Conservation (phyloP, 2,113 vertebrate species). For the Amblyornis subalaris region DNA sequence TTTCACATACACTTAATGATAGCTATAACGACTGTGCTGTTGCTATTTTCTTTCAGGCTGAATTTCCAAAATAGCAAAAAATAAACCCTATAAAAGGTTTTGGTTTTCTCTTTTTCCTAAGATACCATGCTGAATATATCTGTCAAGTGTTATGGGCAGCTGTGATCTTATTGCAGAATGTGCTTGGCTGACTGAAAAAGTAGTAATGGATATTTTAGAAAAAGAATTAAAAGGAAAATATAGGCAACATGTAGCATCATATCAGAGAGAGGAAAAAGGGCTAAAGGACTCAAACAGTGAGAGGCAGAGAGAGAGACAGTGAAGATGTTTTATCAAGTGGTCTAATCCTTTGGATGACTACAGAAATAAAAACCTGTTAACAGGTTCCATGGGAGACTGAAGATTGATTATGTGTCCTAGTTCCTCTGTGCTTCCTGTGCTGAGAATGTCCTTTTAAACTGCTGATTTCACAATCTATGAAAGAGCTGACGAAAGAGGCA, state of each 20-base stretch:
- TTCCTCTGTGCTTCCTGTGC: background rate
- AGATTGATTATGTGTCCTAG: slow-evolving; percentile 45
- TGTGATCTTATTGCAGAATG: background rate
- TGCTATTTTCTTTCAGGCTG: background rate
- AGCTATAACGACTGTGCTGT: background rate
- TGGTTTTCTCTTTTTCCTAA: background rate
- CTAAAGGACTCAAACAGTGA: background rate
- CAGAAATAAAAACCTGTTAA: slow-evolving; percentile 27
- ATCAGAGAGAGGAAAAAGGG: background rate
- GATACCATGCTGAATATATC: background rate
- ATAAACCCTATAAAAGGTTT: background rate
- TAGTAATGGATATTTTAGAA: background rate
- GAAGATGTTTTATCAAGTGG: background rate
- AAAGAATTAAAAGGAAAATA: background rate
- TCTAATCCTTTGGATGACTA: background rate
- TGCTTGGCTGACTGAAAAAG: background rate
- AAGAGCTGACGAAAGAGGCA: background rate
- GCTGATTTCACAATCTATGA: slow-evolving; percentile 12
- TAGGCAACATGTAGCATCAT: background rate
- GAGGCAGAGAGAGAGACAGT: background rate
- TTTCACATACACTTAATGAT: background rate
- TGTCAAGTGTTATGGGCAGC: background rate
- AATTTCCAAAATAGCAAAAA: background rate
- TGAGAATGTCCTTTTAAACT: slow-evolving; percentile 45
- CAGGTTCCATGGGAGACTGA: background rate